Conservation (phyloP, 2,113 vertebrate species). For the Eolophus roseicapilla region DNA sequence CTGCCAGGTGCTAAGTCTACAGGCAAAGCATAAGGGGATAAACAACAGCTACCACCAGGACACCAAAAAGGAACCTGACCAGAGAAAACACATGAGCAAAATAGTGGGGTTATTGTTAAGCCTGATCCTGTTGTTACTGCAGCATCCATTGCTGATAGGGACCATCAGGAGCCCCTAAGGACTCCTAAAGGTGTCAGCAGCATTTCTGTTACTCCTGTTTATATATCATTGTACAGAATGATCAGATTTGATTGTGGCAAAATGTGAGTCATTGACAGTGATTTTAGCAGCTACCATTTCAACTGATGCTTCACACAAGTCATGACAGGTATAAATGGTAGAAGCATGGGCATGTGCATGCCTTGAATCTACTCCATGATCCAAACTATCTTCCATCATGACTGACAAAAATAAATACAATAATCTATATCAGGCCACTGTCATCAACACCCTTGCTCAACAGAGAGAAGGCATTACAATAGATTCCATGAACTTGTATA, state of each 20-base stretch:
- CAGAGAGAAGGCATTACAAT: not conserved
- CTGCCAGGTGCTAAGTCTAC: not conserved
- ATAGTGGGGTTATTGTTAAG: not conserved
- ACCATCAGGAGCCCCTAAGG: not conserved
- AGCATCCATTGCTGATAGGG: not conserved
- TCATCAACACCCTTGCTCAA: not conserved
- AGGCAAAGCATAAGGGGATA: not conserved
- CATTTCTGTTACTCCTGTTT: not conserved
- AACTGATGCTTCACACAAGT: not conserved
- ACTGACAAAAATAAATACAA: not conserved
- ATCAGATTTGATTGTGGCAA: not conserved
- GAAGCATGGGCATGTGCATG: not conserved
- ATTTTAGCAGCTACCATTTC: not conserved
- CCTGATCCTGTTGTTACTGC: not conserved
- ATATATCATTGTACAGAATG: not conserved
- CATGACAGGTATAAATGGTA: not conserved
- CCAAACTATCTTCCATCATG: not conserved
- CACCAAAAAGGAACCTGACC: not conserved
- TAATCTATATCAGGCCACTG: not conserved
- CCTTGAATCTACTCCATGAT: not conserved
- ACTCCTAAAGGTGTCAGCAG: not conserved
- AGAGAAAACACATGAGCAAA: not conserved
- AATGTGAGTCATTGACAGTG: not conserved
- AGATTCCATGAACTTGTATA: not conserved
- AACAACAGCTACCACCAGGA: not conserved